Conservation (phyloP, 1,140 invertebrate genomes). For the Drosophila eugracilis region DNA sequence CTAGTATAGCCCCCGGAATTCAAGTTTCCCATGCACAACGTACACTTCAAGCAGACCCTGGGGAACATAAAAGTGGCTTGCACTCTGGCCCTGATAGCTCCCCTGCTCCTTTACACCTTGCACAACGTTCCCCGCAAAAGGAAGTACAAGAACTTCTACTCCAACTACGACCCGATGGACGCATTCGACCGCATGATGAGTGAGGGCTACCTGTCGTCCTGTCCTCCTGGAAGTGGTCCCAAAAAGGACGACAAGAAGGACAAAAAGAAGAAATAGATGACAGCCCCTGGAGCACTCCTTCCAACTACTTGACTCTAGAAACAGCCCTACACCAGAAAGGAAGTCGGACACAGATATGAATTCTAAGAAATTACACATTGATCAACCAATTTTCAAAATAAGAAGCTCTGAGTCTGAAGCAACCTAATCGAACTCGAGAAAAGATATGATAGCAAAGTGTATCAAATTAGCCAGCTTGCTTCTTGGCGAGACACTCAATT, state of each 20-base stretch:
- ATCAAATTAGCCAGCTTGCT: background rate
- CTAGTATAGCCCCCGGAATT: slow-evolving; percentile 21
- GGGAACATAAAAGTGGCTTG: slow-evolving; percentile 24
- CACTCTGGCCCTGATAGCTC: slow-evolving; percentile 5
- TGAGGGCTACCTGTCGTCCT: slow-evolving; percentile 54
- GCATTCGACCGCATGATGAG: slow-evolving; percentile 63
- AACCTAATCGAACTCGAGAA: background rate
- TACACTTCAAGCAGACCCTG: slow-evolving; percentile 34
- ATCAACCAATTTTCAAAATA: background rate
- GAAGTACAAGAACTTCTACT: slow-evolving; percentile 47
- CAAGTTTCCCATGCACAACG: slow-evolving; percentile 61
- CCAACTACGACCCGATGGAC: slow-evolving; percentile 52
- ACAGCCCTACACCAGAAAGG: background rate
- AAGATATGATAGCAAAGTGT: background rate
- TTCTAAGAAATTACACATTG: slow-evolving; percentile 23
- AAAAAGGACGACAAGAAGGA: slow-evolving; percentile 39
- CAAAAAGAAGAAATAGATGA: slow-evolving; percentile 27
- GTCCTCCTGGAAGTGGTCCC: slow-evolving; percentile 39
- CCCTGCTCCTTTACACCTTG: slow-evolving; percentile 18
- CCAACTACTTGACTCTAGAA: background rate
- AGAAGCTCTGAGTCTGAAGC: background rate
- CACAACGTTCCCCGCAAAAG: slow-evolving; percentile 26
- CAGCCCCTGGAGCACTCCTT: too few relatives aligned
- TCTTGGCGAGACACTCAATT: background rate
- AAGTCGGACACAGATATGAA: slow-evolving; percentile 28